Percentiles rank a stretch among this genome's conserved stretches.
Conservation (phyloP, 2,888 invertebrate species). For the Stratiomys singularior region DNA sequence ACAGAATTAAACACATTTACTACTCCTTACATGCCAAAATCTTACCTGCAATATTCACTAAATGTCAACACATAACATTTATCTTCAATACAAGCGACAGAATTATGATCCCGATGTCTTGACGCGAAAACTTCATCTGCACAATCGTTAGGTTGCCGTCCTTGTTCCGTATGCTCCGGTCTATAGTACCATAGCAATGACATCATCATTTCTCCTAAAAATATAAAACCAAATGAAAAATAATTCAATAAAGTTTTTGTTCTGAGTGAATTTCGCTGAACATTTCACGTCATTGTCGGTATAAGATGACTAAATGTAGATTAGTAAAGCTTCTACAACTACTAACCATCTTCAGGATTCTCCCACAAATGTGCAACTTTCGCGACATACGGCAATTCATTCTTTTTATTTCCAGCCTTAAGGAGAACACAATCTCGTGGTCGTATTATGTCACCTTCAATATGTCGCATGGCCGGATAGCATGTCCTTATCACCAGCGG, state of each 20-base stretch:
- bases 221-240: conserved; percentile 11
- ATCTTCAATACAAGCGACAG: conserved; percentile 97
- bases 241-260: conserved; percentile 22
- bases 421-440: conserved; percentile 92
- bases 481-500: conserved; percentile 80
- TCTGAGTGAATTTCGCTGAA: neutral
- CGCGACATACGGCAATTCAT: conserved; percentile 93
- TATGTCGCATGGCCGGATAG: conserved; percentile 90
- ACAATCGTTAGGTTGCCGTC: conserved; percentile 81
- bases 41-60: conserved; percentile 94
- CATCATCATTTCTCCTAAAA: conserved; percentile 95
- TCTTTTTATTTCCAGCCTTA: conserved; percentile 83
- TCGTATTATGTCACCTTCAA: conserved; percentile 85
- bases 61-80: conserved; percentile 96
- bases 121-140: conserved; percentile 96
- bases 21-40: neutral
- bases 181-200: conserved; percentile 97
- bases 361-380: conserved; percentile 96
- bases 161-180: conserved; percentile 95
- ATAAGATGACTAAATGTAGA: neutral
- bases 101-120: conserved; percentile 93
- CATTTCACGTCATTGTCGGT: neutral
- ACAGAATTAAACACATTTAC: too few species aligned
- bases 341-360: conserved; percentile 88
- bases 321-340: neutral